Evolutionary conservation across 2,888 invertebrate genomes (phyloP).

Genomic region (Drosophila imparisetae): DNA sequence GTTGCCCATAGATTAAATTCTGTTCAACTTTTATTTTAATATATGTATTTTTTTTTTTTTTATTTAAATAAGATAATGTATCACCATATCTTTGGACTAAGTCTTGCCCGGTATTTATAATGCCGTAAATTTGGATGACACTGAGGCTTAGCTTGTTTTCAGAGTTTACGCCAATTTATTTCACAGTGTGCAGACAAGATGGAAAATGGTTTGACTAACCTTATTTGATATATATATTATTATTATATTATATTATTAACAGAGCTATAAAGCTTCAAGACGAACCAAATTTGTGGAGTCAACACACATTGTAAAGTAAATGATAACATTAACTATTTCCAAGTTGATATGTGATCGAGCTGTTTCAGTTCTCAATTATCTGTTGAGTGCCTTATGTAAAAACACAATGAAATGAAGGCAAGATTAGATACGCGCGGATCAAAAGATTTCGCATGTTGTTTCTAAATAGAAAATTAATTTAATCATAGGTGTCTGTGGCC

Average conservation of each 20-base stretch:
- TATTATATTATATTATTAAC: no score
- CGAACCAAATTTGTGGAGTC: neutral
- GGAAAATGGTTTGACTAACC: slow-evolving; percentile 8
- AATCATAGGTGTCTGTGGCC: slow-evolving; percentile 8
- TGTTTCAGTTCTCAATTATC: neutral
- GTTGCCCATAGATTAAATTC: slow-evolving; percentile 23
- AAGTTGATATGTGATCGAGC: neutral
- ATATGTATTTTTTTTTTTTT: neutral
- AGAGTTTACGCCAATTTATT: neutral
- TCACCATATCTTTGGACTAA: neutral
- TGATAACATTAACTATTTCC: neutral
- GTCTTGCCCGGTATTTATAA: slow-evolving; percentile 5
- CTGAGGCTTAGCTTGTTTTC: neutral
- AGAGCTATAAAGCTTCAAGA: neutral
- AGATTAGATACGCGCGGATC: slow-evolving; percentile 35
- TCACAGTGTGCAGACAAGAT: neutral
- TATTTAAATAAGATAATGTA: slow-evolving; percentile 9
- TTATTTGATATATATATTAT: slow-evolving; percentile 2
- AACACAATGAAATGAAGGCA: neutral
- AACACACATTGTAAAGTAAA: neutral
- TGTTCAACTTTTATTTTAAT: neutral
- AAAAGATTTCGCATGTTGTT: neutral
- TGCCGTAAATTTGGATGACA: slow-evolving; percentile 28
- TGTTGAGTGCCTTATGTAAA: neutral
- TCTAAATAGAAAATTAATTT: slow-evolving; percentile 1